Base-by-base conservation (phyloP, 2,113 vertebrate genomes). In the Melanotaenia duboulayi region DNA sequence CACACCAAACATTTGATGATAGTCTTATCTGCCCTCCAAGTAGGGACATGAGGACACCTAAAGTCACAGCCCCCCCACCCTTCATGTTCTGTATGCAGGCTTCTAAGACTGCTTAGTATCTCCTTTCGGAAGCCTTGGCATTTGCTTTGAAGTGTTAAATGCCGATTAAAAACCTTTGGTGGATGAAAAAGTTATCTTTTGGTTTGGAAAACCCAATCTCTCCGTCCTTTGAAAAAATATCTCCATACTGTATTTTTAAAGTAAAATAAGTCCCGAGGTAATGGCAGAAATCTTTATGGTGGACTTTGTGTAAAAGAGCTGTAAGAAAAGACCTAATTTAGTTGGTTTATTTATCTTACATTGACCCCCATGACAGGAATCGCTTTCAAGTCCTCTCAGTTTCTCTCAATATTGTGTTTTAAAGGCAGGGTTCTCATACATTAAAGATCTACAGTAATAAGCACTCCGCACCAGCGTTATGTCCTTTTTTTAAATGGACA, bases 141-240 rank as follows among this genome's bases (percentile, higher is more conserved):
- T 92, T 94, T 92, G 85, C 87, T 89, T 87, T 88, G 87, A 89
- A 85, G 84, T 84, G 89, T 86, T 84, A 84, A 83, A 86, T 76
- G 70, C 71, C 61, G 74, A 92, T 90, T 90, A 91, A 89, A 90
- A 90, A 84, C 80, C 74, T 88, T 83, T 79, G 73, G 78, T 78
- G 76, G 80, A 78, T 76, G 51, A 77, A 74, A 74, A 87, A 83
- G 73, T 80, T 19, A 62, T 81, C 63, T 82, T 73, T 68, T 73
- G 48, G 79, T 59, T 44, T 56, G 28, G 20, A 69, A 74, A 69
- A 81, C 48, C 46, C 71, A 39, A 57, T 63, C 24, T 40, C 55
- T 70, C 8, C 52, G 46, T 14, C 24, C 20, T 20, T 22, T 32
- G 28, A 42, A 68, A 59, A 23, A 37, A 28, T n/a, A 50, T 28